Percentiles rank a stretch among this genome's conserved stretches.
phyloP scores from a whole-genome alignment of 1,140 invertebrate species.

The Anoplolepis gracilipes region DNA sequence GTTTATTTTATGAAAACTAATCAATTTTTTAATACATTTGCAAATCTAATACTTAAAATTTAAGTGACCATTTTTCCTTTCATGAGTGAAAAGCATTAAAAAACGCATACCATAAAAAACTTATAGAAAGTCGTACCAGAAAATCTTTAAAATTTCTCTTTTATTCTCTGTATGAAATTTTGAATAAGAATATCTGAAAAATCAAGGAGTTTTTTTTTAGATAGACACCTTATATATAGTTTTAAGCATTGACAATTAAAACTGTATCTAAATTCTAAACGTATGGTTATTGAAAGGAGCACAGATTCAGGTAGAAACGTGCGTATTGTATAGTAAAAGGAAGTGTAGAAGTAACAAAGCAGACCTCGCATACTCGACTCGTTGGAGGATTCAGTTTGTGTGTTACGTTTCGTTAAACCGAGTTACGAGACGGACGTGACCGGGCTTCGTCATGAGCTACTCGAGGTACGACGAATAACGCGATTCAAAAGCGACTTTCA shows the following conservation, averaged over 20 bases:
- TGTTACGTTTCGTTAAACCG: conserved; percentile 82
- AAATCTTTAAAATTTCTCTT: too few species aligned
- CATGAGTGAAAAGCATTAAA: too few species aligned
- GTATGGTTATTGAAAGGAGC: neutral
- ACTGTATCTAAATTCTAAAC: neutral
- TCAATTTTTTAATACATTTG: too few species aligned
- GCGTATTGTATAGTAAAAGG: neutral
- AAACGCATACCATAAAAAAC: too few species aligned
- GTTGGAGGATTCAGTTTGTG: conserved; percentile 79
- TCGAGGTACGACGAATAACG: conserved; percentile 70
- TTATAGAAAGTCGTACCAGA: too few species aligned
- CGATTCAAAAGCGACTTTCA: conserved; percentile 56
- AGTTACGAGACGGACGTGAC: conserved; percentile 82
- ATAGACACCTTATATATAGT: too few species aligned
- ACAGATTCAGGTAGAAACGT: neutral
- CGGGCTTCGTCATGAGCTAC: conserved; percentile 71
- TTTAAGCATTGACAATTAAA: neutral
- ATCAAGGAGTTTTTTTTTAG: too few species aligned
- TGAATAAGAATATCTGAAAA: too few species aligned
- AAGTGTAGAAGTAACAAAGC: conserved; percentile 25
- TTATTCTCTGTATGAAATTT: too few species aligned
- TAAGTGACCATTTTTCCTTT: too few species aligned
- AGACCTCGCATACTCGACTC: conserved; percentile 58
- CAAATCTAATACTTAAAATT: too few species aligned
- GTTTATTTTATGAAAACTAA: too few species aligned